Conservation (phyloP, 2,888 invertebrate species). For the Ochropleura plecta region DNA sequence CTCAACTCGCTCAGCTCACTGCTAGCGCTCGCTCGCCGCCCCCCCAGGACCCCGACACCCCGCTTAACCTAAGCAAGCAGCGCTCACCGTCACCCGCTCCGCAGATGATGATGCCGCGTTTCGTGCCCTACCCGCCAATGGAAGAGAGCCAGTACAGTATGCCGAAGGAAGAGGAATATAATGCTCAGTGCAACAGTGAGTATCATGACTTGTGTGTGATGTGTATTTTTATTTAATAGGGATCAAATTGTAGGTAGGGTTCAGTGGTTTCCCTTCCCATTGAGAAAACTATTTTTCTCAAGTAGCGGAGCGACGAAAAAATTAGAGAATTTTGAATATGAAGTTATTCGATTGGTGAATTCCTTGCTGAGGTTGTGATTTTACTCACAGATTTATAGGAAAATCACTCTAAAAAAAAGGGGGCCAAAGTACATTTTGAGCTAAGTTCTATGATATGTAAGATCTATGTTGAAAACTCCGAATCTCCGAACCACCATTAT, state of each 20-base stretch:
- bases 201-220: conserved; percentile 44
- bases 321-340: not conserved
- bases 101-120: conserved; percentile 88
- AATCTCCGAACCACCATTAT: no score
- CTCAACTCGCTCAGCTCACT: conserved; percentile 93
- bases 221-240: no score
- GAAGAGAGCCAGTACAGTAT: conserved; percentile 84
- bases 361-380: not conserved
- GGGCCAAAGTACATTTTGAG: no score
- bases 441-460: no score
- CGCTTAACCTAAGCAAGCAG: conserved; percentile 97
- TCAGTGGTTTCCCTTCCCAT: no score
- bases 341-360: not conserved
- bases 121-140: conserved; percentile 88
- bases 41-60: conserved; percentile 94
- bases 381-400: no score
- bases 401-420: no score
- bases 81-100: conserved; percentile 92
- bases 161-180: conserved; percentile 87
- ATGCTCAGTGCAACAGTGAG: conserved; percentile 85
- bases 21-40: conserved; percentile 90
- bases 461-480: no score
- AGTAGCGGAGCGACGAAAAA: not conserved
- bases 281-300: not conserved
- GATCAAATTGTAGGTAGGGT: no score